Base-by-base conservation (phyloP, 37 sponge, comb jelly and placozoan genomes). In the Chondrilla cf. caribensis region DNA sequence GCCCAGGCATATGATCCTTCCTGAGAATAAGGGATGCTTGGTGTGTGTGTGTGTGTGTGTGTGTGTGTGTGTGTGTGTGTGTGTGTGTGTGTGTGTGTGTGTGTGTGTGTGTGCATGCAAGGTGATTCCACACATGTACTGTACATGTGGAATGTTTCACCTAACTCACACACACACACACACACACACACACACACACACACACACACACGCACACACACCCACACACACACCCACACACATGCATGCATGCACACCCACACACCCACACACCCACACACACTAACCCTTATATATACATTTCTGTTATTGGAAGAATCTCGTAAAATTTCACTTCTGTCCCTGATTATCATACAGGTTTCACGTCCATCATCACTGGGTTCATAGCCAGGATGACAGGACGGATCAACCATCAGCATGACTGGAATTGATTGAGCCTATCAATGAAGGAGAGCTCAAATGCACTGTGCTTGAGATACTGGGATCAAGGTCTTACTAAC, bases 331-430 rank as follows among this genome's bases (percentile, higher is more conserved):
- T 87, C 62, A 33, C 70, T 70, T 15, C 42, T 81, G 58, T 38
- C 41, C 18, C 86, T 81, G 58, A 82, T 67, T 59, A 89, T 84
- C 24, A 17, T 55, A 66, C 93, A 92, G 22, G 37, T 41, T 7
- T 54, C 36, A 0, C 58, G n/a, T 14, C 18, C 66, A 72, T 77
- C 54, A 18, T 70, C 44, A 0, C 77, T 64, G 54, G 29, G 41
- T 1, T 24, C 17, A 54, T 92, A 92, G 25, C 93, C 93, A n/a
- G 93, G 93, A 29, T 89, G 89, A 70, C 93, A 92, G 19, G 65
- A 6, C 0, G 24, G 38, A 40, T 39, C 44, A 14, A 73, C 76
- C 40, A 43, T 73, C 44, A 73, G 76, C 0, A 39, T 42, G 9
- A 73, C 76, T 33, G 68, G 17, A 26, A 33, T 4, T 7, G 68